These are phyloP conservation scores for Junonia oenone DNA, from an alignment of 2,888 invertebrate genomes.

Conservation along the genomic window DNA sequence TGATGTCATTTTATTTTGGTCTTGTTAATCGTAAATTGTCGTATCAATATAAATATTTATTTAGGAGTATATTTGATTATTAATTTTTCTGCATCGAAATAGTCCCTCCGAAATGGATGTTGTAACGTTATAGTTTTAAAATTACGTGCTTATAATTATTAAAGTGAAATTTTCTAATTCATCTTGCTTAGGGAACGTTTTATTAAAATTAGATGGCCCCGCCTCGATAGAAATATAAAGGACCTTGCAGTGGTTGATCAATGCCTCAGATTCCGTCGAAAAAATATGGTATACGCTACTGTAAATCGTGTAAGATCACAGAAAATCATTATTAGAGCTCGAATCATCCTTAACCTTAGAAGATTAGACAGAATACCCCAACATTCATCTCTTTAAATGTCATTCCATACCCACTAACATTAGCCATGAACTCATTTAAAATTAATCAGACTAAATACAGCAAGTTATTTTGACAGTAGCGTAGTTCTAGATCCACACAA, in stretches of 20 bases:
- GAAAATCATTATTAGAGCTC: constrained; percentile 25
- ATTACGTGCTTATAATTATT: constrained; percentile 56
- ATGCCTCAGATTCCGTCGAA: constrained; percentile 59
- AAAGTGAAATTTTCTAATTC: constrained; percentile 53
- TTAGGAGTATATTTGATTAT: constrained; percentile 66
- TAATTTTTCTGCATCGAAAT: constrained; percentile 71
- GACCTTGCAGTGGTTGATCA: constrained; percentile 60
- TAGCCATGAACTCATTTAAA: constrained; percentile 21
- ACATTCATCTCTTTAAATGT: constrained; percentile 17
- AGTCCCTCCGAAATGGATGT: constrained; percentile 74
- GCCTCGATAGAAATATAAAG: constrained; percentile 69
- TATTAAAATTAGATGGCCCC: constrained; percentile 61
- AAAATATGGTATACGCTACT: constrained; percentile 58
- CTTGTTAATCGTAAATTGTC: constrained; percentile 58
- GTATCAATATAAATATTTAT: constrained; percentile 46
- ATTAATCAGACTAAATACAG: constrained; percentile 15
- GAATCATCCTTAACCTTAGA: constrained; percentile 20
- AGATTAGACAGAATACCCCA: constrained; percentile 23
- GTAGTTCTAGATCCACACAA: constrained; percentile 20
- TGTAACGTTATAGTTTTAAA: constrained; percentile 63
- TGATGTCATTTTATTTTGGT: constrained; percentile 73
- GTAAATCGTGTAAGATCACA: constrained; percentile 29
- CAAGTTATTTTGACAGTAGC: constrained; percentile 16
- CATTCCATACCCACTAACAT: constrained; percentile 24
- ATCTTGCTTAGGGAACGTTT: constrained; percentile 66